phyloP scores from a whole-genome alignment of 2,797 vertebrate genomes.

The Chlorospingus flavigularis region DNA sequence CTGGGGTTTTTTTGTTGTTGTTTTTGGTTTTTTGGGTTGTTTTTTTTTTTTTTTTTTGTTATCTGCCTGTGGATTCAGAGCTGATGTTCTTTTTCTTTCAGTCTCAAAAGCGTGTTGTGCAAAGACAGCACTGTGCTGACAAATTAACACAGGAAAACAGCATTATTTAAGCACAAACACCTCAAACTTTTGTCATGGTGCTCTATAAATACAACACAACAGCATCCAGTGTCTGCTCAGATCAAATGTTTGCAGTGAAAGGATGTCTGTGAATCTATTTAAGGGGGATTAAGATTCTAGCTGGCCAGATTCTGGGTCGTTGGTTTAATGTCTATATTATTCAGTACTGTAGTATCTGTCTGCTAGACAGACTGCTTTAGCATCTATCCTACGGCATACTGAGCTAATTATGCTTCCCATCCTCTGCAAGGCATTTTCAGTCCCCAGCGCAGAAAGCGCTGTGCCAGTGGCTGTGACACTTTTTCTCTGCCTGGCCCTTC shows the following conservation, averaged over 20 bases:
- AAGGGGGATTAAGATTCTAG: constrained; percentile 61
- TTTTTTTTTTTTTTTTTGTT: constrained; percentile 19
- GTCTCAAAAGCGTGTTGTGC: not conserved
- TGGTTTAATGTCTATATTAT: constrained; percentile 55
- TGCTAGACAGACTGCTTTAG: constrained; percentile 39
- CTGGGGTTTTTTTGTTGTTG: not conserved
- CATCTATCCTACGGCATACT: constrained; percentile 1
- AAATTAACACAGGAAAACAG: constrained; percentile 13
- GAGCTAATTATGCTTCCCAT: constrained; percentile 12
- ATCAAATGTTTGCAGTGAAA: constrained; percentile 42
- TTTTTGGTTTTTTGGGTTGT: no score
- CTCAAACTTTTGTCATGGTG: constrained; percentile 44
- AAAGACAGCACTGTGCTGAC: constrained; percentile 16
- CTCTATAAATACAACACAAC: constrained; percentile 56
- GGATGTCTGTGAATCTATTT: constrained; percentile 49
- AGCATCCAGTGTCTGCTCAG: constrained; percentile 1
- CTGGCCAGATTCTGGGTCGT: constrained; percentile 55
- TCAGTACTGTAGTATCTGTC: constrained; percentile 49
- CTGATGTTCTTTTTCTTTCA: not conserved
- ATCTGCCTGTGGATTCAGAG: not conserved
- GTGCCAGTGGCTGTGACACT: not conserved
- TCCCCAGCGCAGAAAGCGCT: not conserved
- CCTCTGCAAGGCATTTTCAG: constrained; percentile 1
- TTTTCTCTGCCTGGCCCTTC: not conserved
- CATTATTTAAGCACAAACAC: constrained; percentile 38